These are phyloP conservation scores for Drosophila triauraria DNA, from an alignment of 1,140 invertebrate genomes.

Conservation along the genomic window DNA sequence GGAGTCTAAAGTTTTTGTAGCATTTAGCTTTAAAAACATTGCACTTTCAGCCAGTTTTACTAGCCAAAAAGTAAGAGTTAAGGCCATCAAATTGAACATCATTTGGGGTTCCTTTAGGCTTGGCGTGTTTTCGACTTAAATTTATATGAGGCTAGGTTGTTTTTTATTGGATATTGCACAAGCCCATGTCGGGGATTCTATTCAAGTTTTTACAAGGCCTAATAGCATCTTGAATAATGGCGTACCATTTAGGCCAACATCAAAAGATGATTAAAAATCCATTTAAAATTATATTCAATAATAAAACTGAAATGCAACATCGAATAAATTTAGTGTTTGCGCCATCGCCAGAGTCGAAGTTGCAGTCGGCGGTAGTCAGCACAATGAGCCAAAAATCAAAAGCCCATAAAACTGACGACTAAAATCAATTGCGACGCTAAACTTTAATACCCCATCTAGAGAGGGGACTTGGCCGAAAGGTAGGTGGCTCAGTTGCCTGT, in stretches of 20 bases:
- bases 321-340: conserved; percentile 66
- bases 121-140: not conserved
- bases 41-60: conserved; percentile 2
- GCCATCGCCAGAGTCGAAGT: conserved; percentile 37
- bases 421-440: conserved; percentile 81
- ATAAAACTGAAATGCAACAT: conserved; percentile 64
- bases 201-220: conserved; percentile 13
- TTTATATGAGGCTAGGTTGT: not conserved
- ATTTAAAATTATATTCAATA: conserved; percentile 75
- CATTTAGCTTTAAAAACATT: not conserved
- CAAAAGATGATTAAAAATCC: conserved; percentile 77
- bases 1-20: not conserved
- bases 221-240: conserved; percentile 66
- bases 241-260: conserved; percentile 52
- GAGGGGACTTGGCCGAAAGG: conserved; percentile 26
- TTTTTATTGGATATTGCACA: conserved; percentile 13
- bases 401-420: conserved; percentile 80
- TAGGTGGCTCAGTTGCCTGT: conserved; percentile 28
- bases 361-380: conserved; percentile 7
- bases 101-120: not conserved
- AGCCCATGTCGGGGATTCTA: conserved; percentile 3
- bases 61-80: conserved; percentile 6
- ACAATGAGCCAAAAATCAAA: conserved; percentile 69
- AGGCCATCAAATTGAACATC: conserved; percentile 6
- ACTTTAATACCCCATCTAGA: conserved; percentile 64